Percentiles rank a stretch among this genome's conserved stretches.
These are phyloP conservation scores for Octodonta nipae DNA, from an alignment of 2,888 invertebrate species.

Conservation along the genomic window DNA sequence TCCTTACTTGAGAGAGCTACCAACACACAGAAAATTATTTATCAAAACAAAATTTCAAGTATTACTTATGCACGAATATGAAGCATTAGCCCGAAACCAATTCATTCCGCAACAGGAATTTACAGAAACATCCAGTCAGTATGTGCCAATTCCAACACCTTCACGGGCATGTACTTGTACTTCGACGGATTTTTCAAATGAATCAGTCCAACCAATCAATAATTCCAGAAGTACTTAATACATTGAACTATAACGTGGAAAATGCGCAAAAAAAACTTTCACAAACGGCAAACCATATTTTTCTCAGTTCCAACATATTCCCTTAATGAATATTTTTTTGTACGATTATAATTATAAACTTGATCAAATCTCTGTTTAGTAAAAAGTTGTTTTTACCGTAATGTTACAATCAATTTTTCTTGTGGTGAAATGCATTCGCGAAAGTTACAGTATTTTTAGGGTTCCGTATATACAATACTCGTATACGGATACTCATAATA, in stretches of 20 bases:
- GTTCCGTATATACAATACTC: no score
- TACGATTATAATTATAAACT: background rate
- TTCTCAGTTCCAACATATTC: slow-evolving; percentile 1
- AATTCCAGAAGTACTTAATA: background rate
- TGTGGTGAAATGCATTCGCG: slow-evolving; percentile 1
- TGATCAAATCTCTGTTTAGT: background rate
- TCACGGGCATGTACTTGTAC: slow-evolving; percentile 1
- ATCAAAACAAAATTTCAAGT: background rate
- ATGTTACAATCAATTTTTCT: slow-evolving; percentile 1
- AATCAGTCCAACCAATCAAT: background rate
- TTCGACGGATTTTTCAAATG: slow-evolving; percentile 1
- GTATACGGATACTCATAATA: no score
- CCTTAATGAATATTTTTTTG: background rate
- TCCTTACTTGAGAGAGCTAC: background rate
- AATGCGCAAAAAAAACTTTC: background rate
- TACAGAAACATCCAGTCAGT: background rate
- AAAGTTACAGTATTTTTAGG: slow-evolving; percentile 1
- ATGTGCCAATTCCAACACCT: slow-evolving; percentile 1
- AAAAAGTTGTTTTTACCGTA: slow-evolving; percentile 1
- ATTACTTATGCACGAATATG: slow-evolving; percentile 1
- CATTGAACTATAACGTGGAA: background rate
- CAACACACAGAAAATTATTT: slow-evolving; percentile 1
- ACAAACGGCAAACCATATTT: slow-evolving; percentile 1
- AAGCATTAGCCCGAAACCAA: slow-evolving; percentile 1
- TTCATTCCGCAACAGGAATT: background rate